These are phyloP conservation scores for Crocidura indochinensis DNA, from an alignment of 2,797 vertebrate species.

Conservation along the genomic window DNA sequence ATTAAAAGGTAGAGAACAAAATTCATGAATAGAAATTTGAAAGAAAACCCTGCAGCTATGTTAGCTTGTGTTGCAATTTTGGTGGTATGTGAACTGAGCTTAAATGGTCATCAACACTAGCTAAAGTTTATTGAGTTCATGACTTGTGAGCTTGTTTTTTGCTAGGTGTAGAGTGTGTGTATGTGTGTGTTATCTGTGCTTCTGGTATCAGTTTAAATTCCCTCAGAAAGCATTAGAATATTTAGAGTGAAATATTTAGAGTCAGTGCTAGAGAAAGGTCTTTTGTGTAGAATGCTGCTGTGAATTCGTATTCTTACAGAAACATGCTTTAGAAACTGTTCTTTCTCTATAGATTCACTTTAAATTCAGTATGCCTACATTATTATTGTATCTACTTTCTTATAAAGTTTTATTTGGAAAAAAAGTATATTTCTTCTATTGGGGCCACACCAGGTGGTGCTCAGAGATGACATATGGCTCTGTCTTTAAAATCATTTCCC, in stretches of 20 bases:
- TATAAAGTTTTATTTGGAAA: neutral
- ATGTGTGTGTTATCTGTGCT: neutral
- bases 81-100: constrained; percentile 63
- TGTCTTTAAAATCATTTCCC: too few relatives aligned
- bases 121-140: constrained; percentile 62
- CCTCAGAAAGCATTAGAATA: constrained; percentile 37
- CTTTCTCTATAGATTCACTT: neutral
- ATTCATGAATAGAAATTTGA: constrained; percentile 39
- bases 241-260: constrained; percentile 28
- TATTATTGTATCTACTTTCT: constrained; percentile 17
- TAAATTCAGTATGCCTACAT: neutral
- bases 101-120: constrained; percentile 65
- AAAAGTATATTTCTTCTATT: too few relatives aligned
- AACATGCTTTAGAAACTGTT: neutral
- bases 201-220: neutral
- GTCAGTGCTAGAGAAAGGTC: neutral
- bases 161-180: neutral
- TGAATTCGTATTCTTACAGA: neutral
- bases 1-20: constrained; percentile 30
- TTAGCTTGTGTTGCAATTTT: constrained; percentile 8
- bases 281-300: neutral
- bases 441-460: too few relatives aligned
- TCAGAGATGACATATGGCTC: too few relatives aligned
- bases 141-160: constrained; percentile 44
- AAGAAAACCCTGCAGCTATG: constrained; percentile 28